Conservation (phyloP, 1,140 invertebrate genomes). For the Drosophila ananassae region DNA sequence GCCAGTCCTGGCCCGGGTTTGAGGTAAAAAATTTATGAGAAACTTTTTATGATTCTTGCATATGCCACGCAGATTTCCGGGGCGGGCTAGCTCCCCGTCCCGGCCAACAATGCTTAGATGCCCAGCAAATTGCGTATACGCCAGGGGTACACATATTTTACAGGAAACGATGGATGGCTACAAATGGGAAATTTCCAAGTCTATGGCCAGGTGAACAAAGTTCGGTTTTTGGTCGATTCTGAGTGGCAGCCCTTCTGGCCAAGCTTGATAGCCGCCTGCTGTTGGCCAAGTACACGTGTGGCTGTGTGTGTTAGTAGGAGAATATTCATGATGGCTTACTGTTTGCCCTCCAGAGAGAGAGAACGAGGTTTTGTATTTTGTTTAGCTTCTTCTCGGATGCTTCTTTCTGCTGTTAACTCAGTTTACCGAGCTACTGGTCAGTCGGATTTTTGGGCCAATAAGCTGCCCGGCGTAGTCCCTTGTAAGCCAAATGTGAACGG, state of each 20-base stretch:
- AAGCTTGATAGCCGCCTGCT: constrained; percentile 43
- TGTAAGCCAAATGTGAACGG: constrained; percentile 11
- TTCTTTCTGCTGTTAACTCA: constrained; percentile 23
- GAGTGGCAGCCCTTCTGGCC: constrained; percentile 60
- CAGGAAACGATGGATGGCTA: neutral
- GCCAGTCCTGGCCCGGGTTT: constrained; percentile 9
- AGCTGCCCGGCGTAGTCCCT: constrained; percentile 35
- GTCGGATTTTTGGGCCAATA: constrained; percentile 53
- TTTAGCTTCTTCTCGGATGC: neutral
- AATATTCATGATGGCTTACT: constrained; percentile 11
- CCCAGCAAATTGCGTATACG: constrained; percentile 32
- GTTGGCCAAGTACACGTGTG: constrained; percentile 3
- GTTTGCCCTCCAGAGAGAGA: constrained; percentile 3
- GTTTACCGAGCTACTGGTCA: constrained; percentile 45
- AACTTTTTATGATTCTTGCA: constrained; percentile 71
- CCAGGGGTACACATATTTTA: neutral
- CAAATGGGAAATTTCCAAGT: constrained; percentile 24
- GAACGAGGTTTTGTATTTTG: constrained; percentile 3
- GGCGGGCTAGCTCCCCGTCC: constrained; percentile 4
- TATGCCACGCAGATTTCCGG: constrained; percentile 45
- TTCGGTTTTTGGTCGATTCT: constrained; percentile 17
- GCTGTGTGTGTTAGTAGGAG: constrained; percentile 3
- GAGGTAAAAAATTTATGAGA: constrained; percentile 60
- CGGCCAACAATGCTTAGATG: constrained; percentile 9
- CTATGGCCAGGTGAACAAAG: constrained; percentile 22